Conservation (phyloP, 2,888 invertebrate genomes). For the Brachyopa scutellaris region DNA sequence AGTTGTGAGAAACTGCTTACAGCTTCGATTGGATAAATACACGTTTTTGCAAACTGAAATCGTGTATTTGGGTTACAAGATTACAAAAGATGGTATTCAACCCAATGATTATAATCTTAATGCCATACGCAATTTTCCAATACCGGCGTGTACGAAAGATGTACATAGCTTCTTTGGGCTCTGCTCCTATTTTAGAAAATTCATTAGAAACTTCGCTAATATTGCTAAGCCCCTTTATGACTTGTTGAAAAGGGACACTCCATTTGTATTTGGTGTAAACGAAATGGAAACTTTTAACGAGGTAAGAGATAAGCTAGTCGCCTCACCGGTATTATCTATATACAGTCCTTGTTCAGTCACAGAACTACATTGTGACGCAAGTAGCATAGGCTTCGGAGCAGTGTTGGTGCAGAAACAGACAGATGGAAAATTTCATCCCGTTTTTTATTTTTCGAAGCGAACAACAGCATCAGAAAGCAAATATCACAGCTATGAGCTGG, state of each 20-base stretch:
- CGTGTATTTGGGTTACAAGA: background rate
- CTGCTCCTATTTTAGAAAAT: conserved; percentile 22
- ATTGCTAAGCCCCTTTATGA: conserved; percentile 39
- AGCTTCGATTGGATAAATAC: conserved; percentile 41
- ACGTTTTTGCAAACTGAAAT: conserved; percentile 35
- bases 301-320: no score
- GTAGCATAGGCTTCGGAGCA: no score
- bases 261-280: conserved; percentile 59
- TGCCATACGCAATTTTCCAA: background rate
- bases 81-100: background rate
- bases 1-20: conserved; percentile 4
- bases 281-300: conserved; percentile 74
- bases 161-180: no score
- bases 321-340: no score
- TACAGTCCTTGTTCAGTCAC: no score
- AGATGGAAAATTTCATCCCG: conserved; percentile 60
- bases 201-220: background rate
- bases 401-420: no score
- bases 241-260: conserved; percentile 22
- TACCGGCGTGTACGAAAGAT: background rate
- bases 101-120: background rate
- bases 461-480: conserved; percentile 74
- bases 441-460: conserved; percentile 75
- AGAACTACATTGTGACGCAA: no score
- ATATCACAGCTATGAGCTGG: conserved; percentile 75